Evolutionary conservation across 2,113 vertebrate genomes (phyloP).

Genomic region (Clarias macrocephalus): DNA sequence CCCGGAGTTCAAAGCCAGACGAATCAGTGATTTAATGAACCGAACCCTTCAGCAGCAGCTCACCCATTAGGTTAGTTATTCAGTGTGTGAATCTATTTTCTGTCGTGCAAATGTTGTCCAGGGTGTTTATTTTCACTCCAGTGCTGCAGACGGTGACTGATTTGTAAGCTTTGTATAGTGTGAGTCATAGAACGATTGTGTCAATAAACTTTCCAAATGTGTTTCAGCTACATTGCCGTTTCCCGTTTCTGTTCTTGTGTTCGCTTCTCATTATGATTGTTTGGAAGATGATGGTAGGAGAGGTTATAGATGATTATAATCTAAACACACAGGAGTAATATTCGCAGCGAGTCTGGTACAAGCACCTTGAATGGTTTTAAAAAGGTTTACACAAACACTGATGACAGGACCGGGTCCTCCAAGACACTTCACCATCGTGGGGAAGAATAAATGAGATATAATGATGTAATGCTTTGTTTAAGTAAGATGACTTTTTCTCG

Average conservation of each 20-base stretch:
- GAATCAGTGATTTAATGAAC: slow-evolving; percentile 41
- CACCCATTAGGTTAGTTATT: slow-evolving; percentile 29
- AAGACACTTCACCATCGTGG: neutral
- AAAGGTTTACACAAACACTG: neutral
- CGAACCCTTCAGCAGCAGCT: slow-evolving; percentile 26
- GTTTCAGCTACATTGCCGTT: slow-evolving; percentile 48
- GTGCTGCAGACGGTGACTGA: slow-evolving; percentile 57
- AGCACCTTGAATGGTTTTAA: neutral
- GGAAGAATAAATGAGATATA: neutral
- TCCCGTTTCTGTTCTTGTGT: slow-evolving; percentile 6
- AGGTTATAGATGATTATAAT: slow-evolving; percentile 19
- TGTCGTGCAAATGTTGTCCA: slow-evolving; percentile 53
- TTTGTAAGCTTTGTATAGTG: slow-evolving; percentile 67
- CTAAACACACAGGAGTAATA: slow-evolving; percentile 8
- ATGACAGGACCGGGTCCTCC: neutral
- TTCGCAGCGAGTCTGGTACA: neutral
- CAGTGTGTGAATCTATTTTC: slow-evolving; percentile 44
- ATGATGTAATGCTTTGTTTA: neutral
- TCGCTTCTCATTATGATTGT: neutral
- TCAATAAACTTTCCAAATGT: slow-evolving; percentile 75
- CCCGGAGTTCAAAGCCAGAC: slow-evolving; percentile 33
- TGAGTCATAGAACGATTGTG: slow-evolving; percentile 69
- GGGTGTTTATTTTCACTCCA: slow-evolving; percentile 55
- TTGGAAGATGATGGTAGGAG: slow-evolving; percentile 11
- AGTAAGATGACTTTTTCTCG: neutral